Evolutionary conservation across 2,888 invertebrate species (phyloP), one percentile per base, ranked within the genome.

Genomic region (Andrena trimmerana): DNA sequence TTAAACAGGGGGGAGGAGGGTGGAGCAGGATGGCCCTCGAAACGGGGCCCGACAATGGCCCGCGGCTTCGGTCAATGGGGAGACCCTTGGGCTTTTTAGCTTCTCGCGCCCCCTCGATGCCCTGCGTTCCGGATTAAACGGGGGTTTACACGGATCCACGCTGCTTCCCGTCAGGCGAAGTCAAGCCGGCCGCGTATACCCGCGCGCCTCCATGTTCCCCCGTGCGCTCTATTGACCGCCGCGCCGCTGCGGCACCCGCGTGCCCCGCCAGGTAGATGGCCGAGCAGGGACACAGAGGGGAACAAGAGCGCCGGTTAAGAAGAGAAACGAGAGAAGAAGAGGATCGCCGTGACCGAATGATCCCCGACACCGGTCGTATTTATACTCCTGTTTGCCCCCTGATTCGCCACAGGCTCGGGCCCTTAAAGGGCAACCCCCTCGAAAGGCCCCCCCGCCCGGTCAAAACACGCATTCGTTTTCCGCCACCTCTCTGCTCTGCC

Each of bases 331-430:
- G 73, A 67, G 77, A 84, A 73, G 85, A 83, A 74, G 88, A 90
- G 86, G 88, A 88, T 89, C 89, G 85, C 82, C 90, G 90, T 91
- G 89, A 91, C 91, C 90, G 89, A 90, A 78, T 78, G 85, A 88
- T 89, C 87, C 86, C 86, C 85, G 78, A 83, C 85, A 83, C 84
- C 84, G 88, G 85, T 69, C 81, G 90, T 90, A 90, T 92, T 92
- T 92, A 90, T 90, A 90, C 88, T 92, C 85, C 80, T 89, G 84
- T 89, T 89, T 89, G 86, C 86, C 89, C 86, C 88, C 86, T 92
- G 90, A 92, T 92, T 92, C 91, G 92, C 90, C 90, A 92, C 91
- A 92, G 90, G 27, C 76, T 81, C 66, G 57, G 83, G 67, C 78
- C 79, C 79, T 89, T 85, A 75, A 85, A 86, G 79, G 72, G 63